Evolutionary conservation across 2,113 vertebrate species (phyloP).

Genomic region (Ceyx margarethae): DNA sequence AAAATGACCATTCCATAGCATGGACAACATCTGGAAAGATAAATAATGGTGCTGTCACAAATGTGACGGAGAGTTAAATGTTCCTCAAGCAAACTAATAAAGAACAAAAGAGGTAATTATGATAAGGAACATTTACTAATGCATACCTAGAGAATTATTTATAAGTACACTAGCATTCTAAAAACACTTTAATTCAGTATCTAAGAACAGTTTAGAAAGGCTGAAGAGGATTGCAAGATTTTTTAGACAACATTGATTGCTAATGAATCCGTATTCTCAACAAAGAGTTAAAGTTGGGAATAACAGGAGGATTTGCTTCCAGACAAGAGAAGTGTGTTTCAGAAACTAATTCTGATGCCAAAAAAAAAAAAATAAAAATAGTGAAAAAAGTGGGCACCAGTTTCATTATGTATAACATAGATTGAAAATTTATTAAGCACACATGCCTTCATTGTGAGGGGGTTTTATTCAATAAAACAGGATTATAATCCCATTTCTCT

Average conservation of each 20-base stretch:
- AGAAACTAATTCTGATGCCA: too few species aligned
- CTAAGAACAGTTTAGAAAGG: neutral
- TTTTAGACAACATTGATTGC: too few species aligned
- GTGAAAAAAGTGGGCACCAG: too few species aligned
- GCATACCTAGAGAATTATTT: neutral
- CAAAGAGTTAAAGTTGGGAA: too few species aligned
- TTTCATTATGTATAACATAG: too few species aligned
- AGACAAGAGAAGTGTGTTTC: too few species aligned
- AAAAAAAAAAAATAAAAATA: too few species aligned
- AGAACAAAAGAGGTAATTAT: neutral
- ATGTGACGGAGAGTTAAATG: neutral
- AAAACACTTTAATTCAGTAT: neutral
- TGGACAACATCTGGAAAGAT: neutral
- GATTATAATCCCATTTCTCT: neutral
- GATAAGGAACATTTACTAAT: neutral
- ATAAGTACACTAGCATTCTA: neutral
- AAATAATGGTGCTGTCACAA: neutral
- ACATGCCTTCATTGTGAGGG: too few species aligned
- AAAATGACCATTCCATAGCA: neutral
- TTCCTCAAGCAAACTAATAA: neutral
- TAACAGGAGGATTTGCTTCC: too few species aligned
- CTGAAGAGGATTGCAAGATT: neutral
- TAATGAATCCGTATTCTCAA: too few species aligned
- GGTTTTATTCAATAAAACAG: too few species aligned
- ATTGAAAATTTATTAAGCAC: too few species aligned